A percentile compares a stretch with the other conserved stretches of the same genome.
Evolutionary conservation across 2,113 vertebrate genomes (phyloP).

Genomic region (Chinchilla lanigera): DNA sequence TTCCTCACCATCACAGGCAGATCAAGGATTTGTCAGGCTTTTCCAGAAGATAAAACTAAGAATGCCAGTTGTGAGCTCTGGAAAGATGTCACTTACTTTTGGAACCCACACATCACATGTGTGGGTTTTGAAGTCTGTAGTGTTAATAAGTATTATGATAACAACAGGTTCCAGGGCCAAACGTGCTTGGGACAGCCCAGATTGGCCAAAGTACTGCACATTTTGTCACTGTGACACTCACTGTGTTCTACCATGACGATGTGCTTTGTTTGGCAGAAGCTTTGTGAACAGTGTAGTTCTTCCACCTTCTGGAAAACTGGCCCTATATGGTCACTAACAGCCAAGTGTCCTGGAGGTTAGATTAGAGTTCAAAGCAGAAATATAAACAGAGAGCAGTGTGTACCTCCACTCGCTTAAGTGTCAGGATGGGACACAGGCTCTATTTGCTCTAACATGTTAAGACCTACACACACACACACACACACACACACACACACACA

Average conservation of each 20-base stretch:
- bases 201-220: background rate
- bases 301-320: background rate
- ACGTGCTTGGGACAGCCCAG: background rate
- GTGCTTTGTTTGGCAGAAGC: background rate
- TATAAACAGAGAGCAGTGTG: background rate
- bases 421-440: background rate
- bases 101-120: background rate
- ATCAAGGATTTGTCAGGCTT: background rate
- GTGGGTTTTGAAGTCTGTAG: slow-evolving; percentile 12
- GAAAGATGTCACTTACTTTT: background rate
- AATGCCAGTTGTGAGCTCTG: background rate
- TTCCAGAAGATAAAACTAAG: background rate
- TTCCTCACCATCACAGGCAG: background rate
- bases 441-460: background rate
- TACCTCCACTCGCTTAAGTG: background rate
- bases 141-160: slow-evolving; percentile 12
- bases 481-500: background rate
- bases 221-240: background rate
- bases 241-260: background rate
- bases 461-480: background rate
- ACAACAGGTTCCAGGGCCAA: background rate
- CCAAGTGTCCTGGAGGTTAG: background rate
- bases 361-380: background rate
- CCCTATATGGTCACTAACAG: background rate
- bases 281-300: background rate